Conservation (phyloP, 2,113 vertebrate genomes). For the Ictalurus punctatus region DNA sequence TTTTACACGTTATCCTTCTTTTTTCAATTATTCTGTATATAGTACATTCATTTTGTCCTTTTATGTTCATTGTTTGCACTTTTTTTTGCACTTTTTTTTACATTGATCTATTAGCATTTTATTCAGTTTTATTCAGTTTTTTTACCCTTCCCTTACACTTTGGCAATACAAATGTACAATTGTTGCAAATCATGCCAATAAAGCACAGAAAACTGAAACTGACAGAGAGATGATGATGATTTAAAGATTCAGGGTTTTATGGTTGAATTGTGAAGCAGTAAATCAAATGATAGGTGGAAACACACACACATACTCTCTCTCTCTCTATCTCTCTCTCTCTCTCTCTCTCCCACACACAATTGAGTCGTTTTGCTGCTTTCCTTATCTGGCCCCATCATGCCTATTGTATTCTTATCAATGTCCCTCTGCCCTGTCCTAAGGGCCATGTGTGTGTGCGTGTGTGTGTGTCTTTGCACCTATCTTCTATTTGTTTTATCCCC, state of each 20-base stretch:
- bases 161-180: no score
- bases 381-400: constrained; percentile 56
- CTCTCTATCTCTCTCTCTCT: background rate
- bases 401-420: constrained; percentile 58
- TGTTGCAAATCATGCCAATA: no score
- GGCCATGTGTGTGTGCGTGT: constrained; percentile 27
- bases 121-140: no score
- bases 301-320: background rate
- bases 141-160: no score
- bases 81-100: no score
- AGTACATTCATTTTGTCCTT: no score
- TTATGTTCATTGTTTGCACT: no score
- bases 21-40: no score
- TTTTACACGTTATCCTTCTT: no score
- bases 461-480: background rate
- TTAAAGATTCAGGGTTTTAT: background rate
- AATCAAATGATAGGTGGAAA: constrained; percentile 20
- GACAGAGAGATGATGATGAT: background rate
- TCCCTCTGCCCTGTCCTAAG: constrained; percentile 53
- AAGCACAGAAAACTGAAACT: no score
- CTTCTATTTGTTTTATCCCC: background rate
- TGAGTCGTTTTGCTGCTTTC: constrained; percentile 12
- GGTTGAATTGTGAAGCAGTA: background rate
- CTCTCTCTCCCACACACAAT: constrained; percentile 21
- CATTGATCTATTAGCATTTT: no score